These are phyloP conservation scores for Zingel zingel DNA, from an alignment of 2,113 vertebrate species.

Conservation along the genomic window DNA sequence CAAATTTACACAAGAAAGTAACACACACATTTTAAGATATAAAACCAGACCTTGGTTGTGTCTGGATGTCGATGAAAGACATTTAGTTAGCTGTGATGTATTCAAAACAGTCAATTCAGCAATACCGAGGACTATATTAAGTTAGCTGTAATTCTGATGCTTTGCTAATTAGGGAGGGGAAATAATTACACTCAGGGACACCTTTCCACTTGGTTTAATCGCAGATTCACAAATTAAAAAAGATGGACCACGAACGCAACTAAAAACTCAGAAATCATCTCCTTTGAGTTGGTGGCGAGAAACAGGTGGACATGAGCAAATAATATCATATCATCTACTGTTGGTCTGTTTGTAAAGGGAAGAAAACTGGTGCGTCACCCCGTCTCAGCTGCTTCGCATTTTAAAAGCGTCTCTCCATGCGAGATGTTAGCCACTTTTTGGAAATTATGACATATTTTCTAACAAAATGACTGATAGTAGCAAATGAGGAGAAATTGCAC, in stretches of 20 bases:
- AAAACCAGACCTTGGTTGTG: slow-evolving; percentile 7
- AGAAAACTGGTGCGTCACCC: background rate
- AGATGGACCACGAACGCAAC: slow-evolving; percentile 1
- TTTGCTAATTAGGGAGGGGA: slow-evolving; percentile 61
- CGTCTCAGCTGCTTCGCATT: background rate
- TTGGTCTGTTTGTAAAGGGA: background rate
- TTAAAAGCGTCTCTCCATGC: background rate
- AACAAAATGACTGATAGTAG: background rate
- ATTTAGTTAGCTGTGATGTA: slow-evolving; percentile 5
- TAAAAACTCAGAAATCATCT: slow-evolving; percentile 42
- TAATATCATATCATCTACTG: too few species aligned
- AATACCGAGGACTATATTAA: slow-evolving; percentile 60
- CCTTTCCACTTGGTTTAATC: slow-evolving; percentile 49
- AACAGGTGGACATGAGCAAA: slow-evolving; percentile 18
- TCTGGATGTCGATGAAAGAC: slow-evolving; percentile 9
- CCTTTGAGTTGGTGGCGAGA: background rate
- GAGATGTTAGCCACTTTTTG: background rate
- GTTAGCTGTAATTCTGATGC: slow-evolving; percentile 53
- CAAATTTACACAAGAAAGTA: background rate
- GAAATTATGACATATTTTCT: background rate
- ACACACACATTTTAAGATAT: slow-evolving; percentile 3
- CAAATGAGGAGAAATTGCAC: slow-evolving; percentile 1
- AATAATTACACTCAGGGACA: slow-evolving; percentile 58
- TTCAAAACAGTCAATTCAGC: slow-evolving; percentile 3
- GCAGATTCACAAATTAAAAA: slow-evolving; percentile 45